A percentile compares a stretch with the other conserved stretches of the same genome.
phyloP scores from a whole-genome alignment of 2,888 invertebrate species.

The Tridacna crocea region DNA sequence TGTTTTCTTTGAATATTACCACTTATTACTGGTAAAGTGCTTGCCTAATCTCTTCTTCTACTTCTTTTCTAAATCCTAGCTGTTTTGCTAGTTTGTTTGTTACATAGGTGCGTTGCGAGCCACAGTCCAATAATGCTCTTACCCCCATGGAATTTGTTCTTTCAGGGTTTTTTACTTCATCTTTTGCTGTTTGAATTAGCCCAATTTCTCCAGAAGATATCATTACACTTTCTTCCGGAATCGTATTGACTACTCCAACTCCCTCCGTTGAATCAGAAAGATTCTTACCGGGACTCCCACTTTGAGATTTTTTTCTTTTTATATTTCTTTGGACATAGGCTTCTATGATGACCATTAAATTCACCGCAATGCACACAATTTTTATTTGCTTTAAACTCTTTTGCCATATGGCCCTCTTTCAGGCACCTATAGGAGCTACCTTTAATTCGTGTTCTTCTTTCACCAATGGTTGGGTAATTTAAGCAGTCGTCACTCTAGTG shows the following conservation, averaged over 20 bases:
- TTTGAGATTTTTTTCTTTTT: neutral
- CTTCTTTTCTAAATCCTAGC: too few species aligned
- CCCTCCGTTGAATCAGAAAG: neutral
- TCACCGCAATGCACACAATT: slow-evolving; percentile 25
- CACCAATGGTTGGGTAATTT: slow-evolving; percentile 28
- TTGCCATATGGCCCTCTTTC: too few species aligned
- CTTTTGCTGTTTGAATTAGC: slow-evolving; percentile 34
- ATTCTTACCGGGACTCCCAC: neutral
- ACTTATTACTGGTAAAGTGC: slow-evolving; percentile 27
- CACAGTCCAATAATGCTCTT: slow-evolving; percentile 28
- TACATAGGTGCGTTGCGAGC: slow-evolving; percentile 39
- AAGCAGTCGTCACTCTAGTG: slow-evolving; percentile 43
- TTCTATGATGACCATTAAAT: too few species aligned
- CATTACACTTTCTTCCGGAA: slow-evolving; percentile 12
- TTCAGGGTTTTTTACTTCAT: too few species aligned
- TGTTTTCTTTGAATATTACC: slow-evolving; percentile 13
- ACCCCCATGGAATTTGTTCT: neutral
- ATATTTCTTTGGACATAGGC: slow-evolving; percentile 34
- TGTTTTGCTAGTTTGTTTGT: slow-evolving; percentile 28
- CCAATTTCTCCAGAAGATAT: slow-evolving; percentile 33
- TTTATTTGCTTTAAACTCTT: slow-evolving; percentile 27
- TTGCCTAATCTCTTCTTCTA: slow-evolving; percentile 24
- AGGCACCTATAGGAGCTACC: too few species aligned
- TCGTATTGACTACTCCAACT: slow-evolving; percentile 22
- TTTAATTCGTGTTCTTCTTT: too few species aligned